phyloP scores from a whole-genome alignment of 1,140 invertebrate genomes.

The Tenebrio molitor region DNA sequence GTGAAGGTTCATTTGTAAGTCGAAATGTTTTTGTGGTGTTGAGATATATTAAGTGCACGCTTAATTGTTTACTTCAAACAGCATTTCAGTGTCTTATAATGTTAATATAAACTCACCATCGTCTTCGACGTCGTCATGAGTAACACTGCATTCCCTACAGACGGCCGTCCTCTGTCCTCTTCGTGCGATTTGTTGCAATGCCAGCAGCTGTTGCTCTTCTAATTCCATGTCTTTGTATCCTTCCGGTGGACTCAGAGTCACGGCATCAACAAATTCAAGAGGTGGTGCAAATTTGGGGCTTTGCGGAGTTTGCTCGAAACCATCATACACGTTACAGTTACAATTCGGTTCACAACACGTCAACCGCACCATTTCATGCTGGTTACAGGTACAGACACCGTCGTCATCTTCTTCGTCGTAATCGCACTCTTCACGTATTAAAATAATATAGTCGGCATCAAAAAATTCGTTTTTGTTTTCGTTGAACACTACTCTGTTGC shows the following conservation, averaged over 20 bases:
- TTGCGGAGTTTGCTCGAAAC: slow-evolving; percentile 65
- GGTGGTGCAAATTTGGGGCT: slow-evolving; percentile 74
- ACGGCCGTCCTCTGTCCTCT: slow-evolving; percentile 67
- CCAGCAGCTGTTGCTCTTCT: slow-evolving; percentile 68
- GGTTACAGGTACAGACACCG: slow-evolving; percentile 77
- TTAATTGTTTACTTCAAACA: no score
- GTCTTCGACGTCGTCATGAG: slow-evolving; percentile 61
- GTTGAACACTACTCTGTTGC: slow-evolving; percentile 82
- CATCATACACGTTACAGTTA: slow-evolving; percentile 68
- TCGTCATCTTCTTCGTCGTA: slow-evolving; percentile 81
- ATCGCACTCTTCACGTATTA: slow-evolving; percentile 86
- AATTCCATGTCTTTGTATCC: slow-evolving; percentile 84
- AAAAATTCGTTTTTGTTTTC: slow-evolving; percentile 90
- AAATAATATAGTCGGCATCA: slow-evolving; percentile 89
- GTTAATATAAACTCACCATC: no score
- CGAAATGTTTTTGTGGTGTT: no score
- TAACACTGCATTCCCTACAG: slow-evolving; percentile 63
- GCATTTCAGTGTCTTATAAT: no score
- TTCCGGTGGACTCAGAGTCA: slow-evolving; percentile 88
- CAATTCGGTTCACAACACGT: slow-evolving; percentile 74
- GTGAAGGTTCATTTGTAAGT: no score
- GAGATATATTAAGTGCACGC: no score
- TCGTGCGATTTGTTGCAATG: slow-evolving; percentile 69
- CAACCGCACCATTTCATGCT: slow-evolving; percentile 77
- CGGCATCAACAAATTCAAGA: slow-evolving; percentile 77